Conservation (phyloP, 2,113 vertebrate genomes). For the Eurypyga helias region DNA sequence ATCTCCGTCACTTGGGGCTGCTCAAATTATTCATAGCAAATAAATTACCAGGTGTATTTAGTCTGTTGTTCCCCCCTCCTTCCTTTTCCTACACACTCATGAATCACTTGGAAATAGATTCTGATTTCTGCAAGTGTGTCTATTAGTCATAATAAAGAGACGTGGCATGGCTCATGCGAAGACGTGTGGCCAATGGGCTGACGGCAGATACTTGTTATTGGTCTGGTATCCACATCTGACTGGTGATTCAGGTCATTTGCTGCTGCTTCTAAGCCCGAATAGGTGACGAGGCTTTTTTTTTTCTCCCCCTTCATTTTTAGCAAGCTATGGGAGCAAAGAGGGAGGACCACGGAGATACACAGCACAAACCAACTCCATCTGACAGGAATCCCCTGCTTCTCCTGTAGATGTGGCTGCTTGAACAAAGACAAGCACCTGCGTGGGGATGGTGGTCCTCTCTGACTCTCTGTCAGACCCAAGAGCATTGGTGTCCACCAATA, state of each 20-base stretch:
- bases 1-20: constrained; percentile 22
- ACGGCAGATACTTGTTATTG: neutral
- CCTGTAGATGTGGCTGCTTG: neutral
- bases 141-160: constrained; percentile 41
- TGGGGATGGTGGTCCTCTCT: accelerated
- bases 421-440: accelerated
- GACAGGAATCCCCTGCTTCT: neutral
- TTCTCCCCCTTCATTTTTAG: neutral
- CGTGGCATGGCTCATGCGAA: neutral
- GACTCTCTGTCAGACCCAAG: accelerated
- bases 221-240: neutral
- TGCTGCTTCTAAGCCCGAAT: neutral
- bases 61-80: neutral
- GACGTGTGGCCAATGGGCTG: neutral
- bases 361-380: accelerated
- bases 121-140: constrained; percentile 50
- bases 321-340: neutral
- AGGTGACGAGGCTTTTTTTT: neutral
- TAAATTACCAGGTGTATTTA: constrained; percentile 64
- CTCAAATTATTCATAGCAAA: constrained; percentile 62
- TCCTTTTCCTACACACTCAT: neutral
- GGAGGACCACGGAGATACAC: neutral
- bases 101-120: constrained; percentile 50
- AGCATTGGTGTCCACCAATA: accelerated
- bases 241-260: neutral